Base-by-base conservation (phyloP, 2,888 invertebrate species). In the Xylophagus ater region DNA sequence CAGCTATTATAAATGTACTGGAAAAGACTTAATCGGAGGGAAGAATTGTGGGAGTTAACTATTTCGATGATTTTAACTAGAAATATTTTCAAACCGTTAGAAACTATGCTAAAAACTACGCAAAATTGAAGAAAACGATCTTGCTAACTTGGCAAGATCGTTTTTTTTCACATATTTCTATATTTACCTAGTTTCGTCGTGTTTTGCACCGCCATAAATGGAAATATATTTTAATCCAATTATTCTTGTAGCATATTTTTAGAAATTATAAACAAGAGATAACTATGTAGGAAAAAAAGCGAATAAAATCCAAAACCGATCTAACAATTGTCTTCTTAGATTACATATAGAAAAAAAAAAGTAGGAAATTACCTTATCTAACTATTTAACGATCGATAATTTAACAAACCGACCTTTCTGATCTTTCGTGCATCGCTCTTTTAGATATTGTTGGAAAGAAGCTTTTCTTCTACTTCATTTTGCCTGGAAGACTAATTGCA, bases 361-460 rank as follows among this genome's bases (percentile, higher is more conserved):
- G n/a, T n/a, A n/a, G n/a, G n/a, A n/a, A n/a, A n/a, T n/a, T n/a
- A n/a, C n/a, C n/a, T n/a, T n/a, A n/a, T 37, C 37, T 23, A 37
- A 37, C 37, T 37, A 37, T 37, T 37, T 37, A 37, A 37, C 37
- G 37, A 37, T 37, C 37, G 37, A 37, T 37, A 37, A 37, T 37
- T 37, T 37, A 37, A 30, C 31, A 37, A 37, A 31, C 31, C 24
- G 37, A 37, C 37, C 37, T 37, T 17, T 37, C 17, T 37, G 37
- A 37, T 37, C 37, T 37, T 37, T 37, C 37, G 37, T 37, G 37
- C 37, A 37, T 37, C 37, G 37, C 37, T 37, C 37, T 37, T 37
- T 37, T 31, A n/a, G n/a, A n/a, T n/a, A n/a, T n/a, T n/a, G n/a
- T n/a, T n/a, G n/a, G 19, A 36, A 21, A 13, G 13, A 19, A 19